Conservation (phyloP, 2,797 vertebrate species). For the Gastrophryne carolinensis region DNA sequence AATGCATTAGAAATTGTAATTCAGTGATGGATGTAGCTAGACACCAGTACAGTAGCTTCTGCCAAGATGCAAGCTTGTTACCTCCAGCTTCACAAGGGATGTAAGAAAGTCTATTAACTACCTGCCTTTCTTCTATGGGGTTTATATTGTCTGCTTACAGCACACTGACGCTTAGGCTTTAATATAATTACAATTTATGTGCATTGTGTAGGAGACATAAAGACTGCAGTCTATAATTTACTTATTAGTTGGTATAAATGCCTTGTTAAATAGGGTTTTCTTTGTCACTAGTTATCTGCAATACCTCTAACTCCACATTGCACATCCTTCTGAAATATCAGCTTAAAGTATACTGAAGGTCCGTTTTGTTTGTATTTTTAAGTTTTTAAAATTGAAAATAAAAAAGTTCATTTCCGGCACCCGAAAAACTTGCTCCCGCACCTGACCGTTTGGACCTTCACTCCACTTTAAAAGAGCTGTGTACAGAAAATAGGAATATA, state of each 20-base stretch:
- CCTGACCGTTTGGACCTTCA: no score
- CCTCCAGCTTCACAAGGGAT: neutral
- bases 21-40: slow-evolving; percentile 34
- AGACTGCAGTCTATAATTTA: slow-evolving; percentile 8
- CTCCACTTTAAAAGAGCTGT: no score
- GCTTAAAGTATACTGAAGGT: no score
- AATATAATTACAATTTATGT: slow-evolving; percentile 10
- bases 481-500: no score
- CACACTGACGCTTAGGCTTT: slow-evolving; percentile 9
- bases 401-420: no score
- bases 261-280: slow-evolving; percentile 19
- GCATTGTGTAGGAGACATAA: neutral
- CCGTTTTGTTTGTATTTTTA: no score
- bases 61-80: slow-evolving; percentile 32
- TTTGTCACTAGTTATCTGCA: slow-evolving; percentile 17
- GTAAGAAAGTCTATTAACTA: neutral
- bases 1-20: slow-evolving; percentile 41
- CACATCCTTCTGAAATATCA: neutral
- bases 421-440: no score
- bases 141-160: neutral
- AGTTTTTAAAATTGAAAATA: no score
- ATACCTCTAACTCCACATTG: neutral
- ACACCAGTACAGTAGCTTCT: slow-evolving; percentile 10
- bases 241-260: slow-evolving; percentile 7
- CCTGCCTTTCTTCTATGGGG: neutral